A percentile compares a stretch with the other conserved stretches of the same genome.
These are phyloP conservation scores for Eupithecia inturbata DNA, from an alignment of 2,888 invertebrate genomes.

Conservation along the genomic window DNA sequence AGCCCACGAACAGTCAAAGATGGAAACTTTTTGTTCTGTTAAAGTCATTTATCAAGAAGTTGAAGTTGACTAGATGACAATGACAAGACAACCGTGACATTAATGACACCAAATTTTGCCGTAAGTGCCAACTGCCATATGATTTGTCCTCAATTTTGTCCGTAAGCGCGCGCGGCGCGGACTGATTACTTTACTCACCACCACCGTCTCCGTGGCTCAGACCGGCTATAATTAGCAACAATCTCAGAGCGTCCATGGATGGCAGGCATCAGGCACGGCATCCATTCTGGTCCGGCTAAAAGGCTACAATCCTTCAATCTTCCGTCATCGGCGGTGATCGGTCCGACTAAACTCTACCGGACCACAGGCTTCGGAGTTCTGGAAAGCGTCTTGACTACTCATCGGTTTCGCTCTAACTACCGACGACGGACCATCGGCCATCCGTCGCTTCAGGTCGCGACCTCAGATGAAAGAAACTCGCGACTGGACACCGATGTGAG, in stretches of 20 bases:
- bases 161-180: background rate
- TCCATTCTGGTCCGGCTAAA: background rate
- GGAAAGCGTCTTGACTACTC: background rate
- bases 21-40: too few species aligned
- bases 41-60: too few species aligned
- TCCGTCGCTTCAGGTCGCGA: background rate
- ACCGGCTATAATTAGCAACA: background rate
- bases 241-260: background rate
- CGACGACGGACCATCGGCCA: background rate
- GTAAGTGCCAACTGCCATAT: too few species aligned
- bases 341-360: background rate
- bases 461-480: background rate
- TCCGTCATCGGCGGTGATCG: background rate
- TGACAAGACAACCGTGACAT: background rate
- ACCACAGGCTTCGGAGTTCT: background rate
- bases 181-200: background rate
- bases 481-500: conserved; percentile 1
- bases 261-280: background rate
- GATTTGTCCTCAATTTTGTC: background rate
- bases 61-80: too few species aligned
- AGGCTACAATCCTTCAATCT: background rate
- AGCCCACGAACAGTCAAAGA: too few species aligned
- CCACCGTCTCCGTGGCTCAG: background rate
- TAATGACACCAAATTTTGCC: background rate
- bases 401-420: background rate